These are phyloP conservation scores for Teleogryllus occipitalis DNA, from an alignment of 1,140 invertebrate genomes.

Conservation along the genomic window DNA sequence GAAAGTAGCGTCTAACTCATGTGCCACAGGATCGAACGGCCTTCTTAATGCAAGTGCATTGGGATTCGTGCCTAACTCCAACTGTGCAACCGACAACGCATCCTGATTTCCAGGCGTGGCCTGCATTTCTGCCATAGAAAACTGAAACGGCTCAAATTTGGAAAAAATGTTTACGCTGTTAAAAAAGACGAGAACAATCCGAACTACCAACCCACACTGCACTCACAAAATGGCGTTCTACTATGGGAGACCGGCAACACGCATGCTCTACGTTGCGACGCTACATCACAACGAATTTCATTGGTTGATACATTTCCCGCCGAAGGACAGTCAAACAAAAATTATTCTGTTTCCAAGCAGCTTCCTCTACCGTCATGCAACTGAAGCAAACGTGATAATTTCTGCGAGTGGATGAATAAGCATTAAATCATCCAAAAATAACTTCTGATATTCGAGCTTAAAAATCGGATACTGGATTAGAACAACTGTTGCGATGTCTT, in stretches of 20 bases:
- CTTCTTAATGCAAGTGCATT: slow-evolving; percentile 70
- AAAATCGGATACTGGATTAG: no score
- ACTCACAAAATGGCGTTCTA: slow-evolving; percentile 22
- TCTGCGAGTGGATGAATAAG: no score
- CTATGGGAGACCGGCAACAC: slow-evolving; percentile 10
- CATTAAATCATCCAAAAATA: no score
- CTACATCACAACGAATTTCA: slow-evolving; percentile 7
- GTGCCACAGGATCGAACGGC: slow-evolving; percentile 90
- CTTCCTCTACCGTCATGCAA: no score
- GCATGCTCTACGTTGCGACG: slow-evolving; percentile 12
- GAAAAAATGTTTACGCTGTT: slow-evolving; percentile 14
- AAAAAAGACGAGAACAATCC: neutral
- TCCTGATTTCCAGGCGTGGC: slow-evolving; percentile 55
- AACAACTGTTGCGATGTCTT: no score
- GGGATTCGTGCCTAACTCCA: slow-evolving; percentile 74
- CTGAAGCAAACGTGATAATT: no score
- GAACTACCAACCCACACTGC: slow-evolving; percentile 9
- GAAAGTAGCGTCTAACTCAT: slow-evolving; percentile 91
- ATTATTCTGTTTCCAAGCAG: slow-evolving; percentile 4
- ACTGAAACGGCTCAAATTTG: slow-evolving; percentile 16
- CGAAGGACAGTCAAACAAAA: slow-evolving; percentile 11
- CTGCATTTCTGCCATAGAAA: slow-evolving; percentile 41
- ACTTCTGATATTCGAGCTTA: no score
- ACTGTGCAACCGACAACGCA: slow-evolving; percentile 65
- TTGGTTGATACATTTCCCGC: slow-evolving; percentile 17